Conservation (phyloP, 2,797 vertebrate genomes). For the Lacerta bilineata region DNA sequence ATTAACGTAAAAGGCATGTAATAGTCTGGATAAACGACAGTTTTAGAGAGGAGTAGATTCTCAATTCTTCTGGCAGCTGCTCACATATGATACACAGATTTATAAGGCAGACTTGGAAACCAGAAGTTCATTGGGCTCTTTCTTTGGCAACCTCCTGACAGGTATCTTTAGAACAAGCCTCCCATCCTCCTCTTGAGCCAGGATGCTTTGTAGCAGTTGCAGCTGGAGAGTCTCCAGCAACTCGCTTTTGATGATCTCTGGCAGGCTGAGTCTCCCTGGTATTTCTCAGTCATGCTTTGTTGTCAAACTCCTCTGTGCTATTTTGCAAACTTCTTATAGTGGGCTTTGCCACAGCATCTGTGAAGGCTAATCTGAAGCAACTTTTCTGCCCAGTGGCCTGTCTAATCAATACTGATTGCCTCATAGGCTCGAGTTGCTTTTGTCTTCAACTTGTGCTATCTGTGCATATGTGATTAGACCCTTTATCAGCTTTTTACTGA, state of each 20-base stretch:
- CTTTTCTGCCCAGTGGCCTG: conserved; percentile 61
- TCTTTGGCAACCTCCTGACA: conserved; percentile 74
- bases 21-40: conserved; percentile 69
- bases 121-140: conserved; percentile 72
- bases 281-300: conserved; percentile 77
- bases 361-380: conserved; percentile 66
- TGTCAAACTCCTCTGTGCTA: conserved; percentile 73
- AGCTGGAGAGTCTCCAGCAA: conserved; percentile 76
- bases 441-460: not conserved
- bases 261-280: conserved; percentile 75
- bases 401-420: conserved; percentile 49
- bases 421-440: not conserved
- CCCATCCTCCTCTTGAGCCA: conserved; percentile 71
- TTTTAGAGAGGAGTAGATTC: conserved; percentile 75
- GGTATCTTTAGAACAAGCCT: conserved; percentile 75
- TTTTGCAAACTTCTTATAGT: conserved; percentile 72
- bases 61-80: conserved; percentile 75
- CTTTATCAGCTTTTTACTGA: conserved; percentile 23
- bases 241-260: conserved; percentile 76
- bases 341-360: conserved; percentile 71
- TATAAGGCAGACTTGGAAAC: conserved; percentile 72
- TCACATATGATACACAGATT: conserved; percentile 73
- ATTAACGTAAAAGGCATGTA: conserved; percentile 67
- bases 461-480: not conserved
- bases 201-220: conserved; percentile 77